Percentiles rank a stretch among this genome's conserved stretches.
phyloP scores from a whole-genome alignment of 2,797 vertebrate species.

The Melopsittacus undulatus region DNA sequence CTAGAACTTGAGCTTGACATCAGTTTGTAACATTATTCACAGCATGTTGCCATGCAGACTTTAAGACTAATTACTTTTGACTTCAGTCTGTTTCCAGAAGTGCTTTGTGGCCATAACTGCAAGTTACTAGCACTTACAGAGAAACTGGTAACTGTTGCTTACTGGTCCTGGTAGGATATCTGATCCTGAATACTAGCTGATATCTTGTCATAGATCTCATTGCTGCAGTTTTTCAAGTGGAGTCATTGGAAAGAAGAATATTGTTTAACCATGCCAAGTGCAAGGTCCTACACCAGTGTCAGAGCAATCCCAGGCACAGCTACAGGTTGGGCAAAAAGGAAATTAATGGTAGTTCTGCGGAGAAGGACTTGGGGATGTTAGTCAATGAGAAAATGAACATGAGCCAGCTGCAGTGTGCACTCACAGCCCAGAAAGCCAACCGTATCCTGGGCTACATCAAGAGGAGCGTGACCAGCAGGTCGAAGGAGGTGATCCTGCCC shows the following conservation, averaged over 20 bases:
- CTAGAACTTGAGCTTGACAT: not conserved
- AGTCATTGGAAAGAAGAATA: not conserved
- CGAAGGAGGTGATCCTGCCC: too few species aligned
- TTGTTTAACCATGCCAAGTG: too few species aligned
- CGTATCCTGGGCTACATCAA: too few species aligned
- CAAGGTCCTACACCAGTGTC: too few species aligned
- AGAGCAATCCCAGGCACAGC: too few species aligned
- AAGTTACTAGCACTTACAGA: not conserved
- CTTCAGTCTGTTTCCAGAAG: not conserved
- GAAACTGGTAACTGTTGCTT: not conserved
- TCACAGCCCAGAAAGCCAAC: too few species aligned
- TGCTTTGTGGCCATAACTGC: not conserved
- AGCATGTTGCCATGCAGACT: not conserved
- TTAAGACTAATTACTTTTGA: not conserved
- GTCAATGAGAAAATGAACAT: too few species aligned
- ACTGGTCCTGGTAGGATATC: not conserved
- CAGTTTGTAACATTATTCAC: not conserved
- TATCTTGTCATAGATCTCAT: not conserved
- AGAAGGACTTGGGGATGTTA: too few species aligned
- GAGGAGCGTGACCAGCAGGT: too few species aligned
- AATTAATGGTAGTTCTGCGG: too few species aligned
- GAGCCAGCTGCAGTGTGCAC: too few species aligned
- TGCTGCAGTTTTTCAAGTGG: not conserved
- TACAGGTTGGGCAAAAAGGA: too few species aligned
- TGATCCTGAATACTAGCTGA: not conserved